phyloP scores from a whole-genome alignment of 2,113 vertebrate species.

The zebrafish (Danio rerio) region DNA sequence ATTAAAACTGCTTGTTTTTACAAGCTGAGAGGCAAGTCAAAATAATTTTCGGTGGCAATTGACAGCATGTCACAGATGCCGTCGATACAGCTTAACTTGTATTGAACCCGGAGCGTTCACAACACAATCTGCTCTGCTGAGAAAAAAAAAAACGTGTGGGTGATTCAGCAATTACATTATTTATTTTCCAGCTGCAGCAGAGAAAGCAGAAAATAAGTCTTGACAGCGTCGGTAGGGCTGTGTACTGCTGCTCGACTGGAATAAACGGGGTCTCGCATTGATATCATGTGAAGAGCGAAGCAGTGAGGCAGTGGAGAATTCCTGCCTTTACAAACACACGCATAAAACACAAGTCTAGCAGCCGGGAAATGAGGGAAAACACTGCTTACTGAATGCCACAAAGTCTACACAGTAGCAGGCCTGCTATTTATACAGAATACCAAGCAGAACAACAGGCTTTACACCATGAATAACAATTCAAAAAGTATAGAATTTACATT shows the following conservation, averaged over 20 bases:
- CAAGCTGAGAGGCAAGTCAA: not conserved
- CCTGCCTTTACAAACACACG: not conserved
- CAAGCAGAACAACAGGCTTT: not conserved
- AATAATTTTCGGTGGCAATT: not conserved
- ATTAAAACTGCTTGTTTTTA: not conserved
- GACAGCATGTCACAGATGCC: not conserved
- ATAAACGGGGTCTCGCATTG: constrained; percentile 4
- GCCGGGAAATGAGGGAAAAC: not conserved
- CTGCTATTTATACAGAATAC: not conserved
- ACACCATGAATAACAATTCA: not conserved
- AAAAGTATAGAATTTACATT: not conserved
- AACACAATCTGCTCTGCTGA: constrained; percentile 2
- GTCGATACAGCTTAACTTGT: constrained; percentile 19
- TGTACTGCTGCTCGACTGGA: not conserved
- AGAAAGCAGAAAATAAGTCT: constrained; percentile 9
- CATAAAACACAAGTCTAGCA: not conserved
- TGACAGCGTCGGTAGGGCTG: not conserved
- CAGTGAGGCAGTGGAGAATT: not conserved
- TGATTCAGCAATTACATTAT: constrained; percentile 20
- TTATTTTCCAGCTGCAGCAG: constrained; percentile 19
- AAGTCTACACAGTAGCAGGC: not conserved
- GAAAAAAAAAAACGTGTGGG: not conserved
- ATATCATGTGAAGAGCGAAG: constrained; percentile 22
- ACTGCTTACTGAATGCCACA: not conserved
- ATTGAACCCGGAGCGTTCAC: not conserved